A percentile compares a stretch with the other conserved stretches of the same genome.
Evolutionary conservation across 2,888 invertebrate genomes (phyloP).

Genomic region (Dynastes grantii): DNA sequence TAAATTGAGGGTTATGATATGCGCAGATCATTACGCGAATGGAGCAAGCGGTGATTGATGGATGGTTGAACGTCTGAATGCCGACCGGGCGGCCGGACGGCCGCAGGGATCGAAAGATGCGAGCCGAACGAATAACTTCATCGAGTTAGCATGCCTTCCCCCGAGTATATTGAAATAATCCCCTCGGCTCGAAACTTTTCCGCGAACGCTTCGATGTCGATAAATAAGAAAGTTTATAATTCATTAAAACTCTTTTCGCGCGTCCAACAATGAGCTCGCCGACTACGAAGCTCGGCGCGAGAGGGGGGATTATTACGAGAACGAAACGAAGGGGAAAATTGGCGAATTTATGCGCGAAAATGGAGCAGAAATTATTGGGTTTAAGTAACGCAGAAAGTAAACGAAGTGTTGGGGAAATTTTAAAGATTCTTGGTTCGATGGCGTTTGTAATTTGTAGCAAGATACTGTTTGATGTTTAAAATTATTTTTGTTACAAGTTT

Average conservation of each 20-base stretch:
- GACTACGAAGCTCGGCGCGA: not conserved
- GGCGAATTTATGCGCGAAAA: not conserved
- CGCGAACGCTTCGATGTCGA: not conserved
- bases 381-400: no score
- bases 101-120: not conserved
- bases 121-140: conserved; percentile 15
- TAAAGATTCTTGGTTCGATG: no score
- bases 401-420: no score
- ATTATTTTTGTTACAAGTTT: no score
- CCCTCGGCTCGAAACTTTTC: conserved; percentile 13
- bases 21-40: conserved; percentile 9
- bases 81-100: not conserved
- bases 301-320: not conserved
- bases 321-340: not conserved
- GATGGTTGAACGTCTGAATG: conserved; percentile 8
- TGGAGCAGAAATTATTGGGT: no score
- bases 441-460: no score
- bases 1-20: conserved; percentile 6
- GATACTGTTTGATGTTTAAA: no score
- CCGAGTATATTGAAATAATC: conserved; percentile 27
- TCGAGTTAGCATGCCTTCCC: conserved; percentile 4
- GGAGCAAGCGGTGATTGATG: conserved; percentile 18
- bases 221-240: conserved; percentile 46
- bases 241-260: conserved; percentile 37
- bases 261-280: not conserved